Conservation (phyloP, 2,888 invertebrate genomes). For the Pseudolycoriella hygida region DNA sequence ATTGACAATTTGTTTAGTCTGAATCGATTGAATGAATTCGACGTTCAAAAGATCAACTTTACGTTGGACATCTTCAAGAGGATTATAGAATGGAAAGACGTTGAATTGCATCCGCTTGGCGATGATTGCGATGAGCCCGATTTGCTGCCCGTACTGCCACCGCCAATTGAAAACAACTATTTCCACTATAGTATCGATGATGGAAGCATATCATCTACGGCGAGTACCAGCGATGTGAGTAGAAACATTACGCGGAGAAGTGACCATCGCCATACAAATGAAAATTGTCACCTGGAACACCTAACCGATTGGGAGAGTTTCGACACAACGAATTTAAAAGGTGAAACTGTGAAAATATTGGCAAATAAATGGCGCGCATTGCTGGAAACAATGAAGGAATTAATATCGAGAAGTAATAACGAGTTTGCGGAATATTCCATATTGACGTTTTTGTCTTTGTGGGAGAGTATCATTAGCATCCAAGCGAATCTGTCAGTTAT, state of each 20-base stretch:
- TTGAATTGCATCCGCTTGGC: slow-evolving; percentile 47
- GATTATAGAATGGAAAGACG: slow-evolving; percentile 78
- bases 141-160: slow-evolving; percentile 9
- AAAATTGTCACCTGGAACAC: slow-evolving; percentile 10
- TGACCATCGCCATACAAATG: background rate
- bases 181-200: slow-evolving; percentile 15
- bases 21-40: slow-evolving; percentile 41
- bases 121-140: slow-evolving; percentile 5
- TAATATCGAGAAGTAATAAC: slow-evolving; percentile 16
- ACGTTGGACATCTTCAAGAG: slow-evolving; percentile 70
- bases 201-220: slow-evolving; percentile 6
- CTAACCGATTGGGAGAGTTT: slow-evolving; percentile 66
- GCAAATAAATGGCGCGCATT: slow-evolving; percentile 72
- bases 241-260: background rate
- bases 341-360: slow-evolving; percentile 65
- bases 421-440: slow-evolving; percentile 45
- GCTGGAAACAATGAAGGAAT: slow-evolving; percentile 42
- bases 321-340: slow-evolving; percentile 74
- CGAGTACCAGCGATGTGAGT: background rate
- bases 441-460: slow-evolving; percentile 65
- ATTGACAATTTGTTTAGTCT: slow-evolving; percentile 51
- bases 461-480: slow-evolving; percentile 82
- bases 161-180: slow-evolving; percentile 25
- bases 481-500: slow-evolving; percentile 78
- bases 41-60: slow-evolving; percentile 61